A percentile compares a stretch with the other conserved stretches of the same genome.
Evolutionary conservation across 2,797 vertebrate genomes (phyloP).

Genomic region (Coracias cyanogaster): DNA sequence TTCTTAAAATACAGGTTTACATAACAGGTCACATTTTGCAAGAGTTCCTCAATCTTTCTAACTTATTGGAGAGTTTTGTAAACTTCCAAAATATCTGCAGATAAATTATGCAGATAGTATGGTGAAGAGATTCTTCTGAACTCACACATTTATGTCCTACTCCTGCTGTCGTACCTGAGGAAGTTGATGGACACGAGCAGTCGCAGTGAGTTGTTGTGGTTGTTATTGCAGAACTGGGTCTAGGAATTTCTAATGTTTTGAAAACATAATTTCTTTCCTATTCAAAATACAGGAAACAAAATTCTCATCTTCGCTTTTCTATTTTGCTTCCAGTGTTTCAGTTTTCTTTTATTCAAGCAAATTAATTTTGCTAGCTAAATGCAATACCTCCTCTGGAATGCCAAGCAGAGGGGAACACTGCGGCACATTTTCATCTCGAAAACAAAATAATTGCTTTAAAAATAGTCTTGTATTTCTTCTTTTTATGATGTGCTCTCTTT

Average conservation of each 20-base stretch:
- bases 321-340: not conserved
- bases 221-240: not conserved
- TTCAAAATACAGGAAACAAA: not conserved
- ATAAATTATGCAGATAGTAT: not conserved
- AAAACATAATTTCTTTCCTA: not conserved
- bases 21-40: slow-evolving; percentile 23
- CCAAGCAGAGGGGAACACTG: slow-evolving; percentile 36
- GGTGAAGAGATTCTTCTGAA: not conserved
- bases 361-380: slow-evolving; percentile 4
- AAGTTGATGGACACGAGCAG: not conserved
- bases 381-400: slow-evolving; percentile 35
- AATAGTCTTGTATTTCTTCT: slow-evolving; percentile 25
- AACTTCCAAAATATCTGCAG: not conserved
- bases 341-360: not conserved
- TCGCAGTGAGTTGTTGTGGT: not conserved
- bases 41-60: not conserved
- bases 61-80: not conserved
- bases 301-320: not conserved
- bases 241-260: not conserved
- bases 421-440: slow-evolving; percentile 15
- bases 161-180: not conserved
- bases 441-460: slow-evolving; percentile 58
- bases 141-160: not conserved
- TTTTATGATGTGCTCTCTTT: slow-evolving; percentile 34
- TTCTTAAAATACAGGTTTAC: slow-evolving; percentile 63